Percentiles rank a stretch among this genome's conserved stretches.
These are phyloP conservation scores for Neodontobutis hainanensis DNA, from an alignment of 2,113 vertebrate species.

Conservation along the genomic window DNA sequence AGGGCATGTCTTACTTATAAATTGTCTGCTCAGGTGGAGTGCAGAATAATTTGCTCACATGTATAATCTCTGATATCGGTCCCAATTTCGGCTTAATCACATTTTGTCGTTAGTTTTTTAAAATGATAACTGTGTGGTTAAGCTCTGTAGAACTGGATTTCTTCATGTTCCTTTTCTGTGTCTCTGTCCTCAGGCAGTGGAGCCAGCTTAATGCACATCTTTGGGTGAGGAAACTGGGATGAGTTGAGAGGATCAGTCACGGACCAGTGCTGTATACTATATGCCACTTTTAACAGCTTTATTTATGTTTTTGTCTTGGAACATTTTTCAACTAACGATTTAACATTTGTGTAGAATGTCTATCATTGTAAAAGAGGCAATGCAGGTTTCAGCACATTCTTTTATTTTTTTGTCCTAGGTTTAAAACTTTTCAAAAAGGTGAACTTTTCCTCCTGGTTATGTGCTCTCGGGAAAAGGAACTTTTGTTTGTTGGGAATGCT, in stretches of 20 bases:
- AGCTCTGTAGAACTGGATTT: neutral
- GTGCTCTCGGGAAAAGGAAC: conserved; percentile 80
- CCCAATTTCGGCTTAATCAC: conserved; percentile 5
- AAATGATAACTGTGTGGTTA: neutral
- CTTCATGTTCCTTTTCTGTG: conserved; percentile 21
- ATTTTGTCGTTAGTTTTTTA: conserved; percentile 34
- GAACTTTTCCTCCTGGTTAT: conserved; percentile 63
- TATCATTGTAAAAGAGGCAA: conserved; percentile 83
- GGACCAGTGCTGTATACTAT: conserved; percentile 85
- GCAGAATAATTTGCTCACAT: no score
- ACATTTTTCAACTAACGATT: conserved; percentile 64
- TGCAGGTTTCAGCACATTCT: conserved; percentile 46
- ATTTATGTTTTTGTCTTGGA: conserved; percentile 87
- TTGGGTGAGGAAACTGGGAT: conserved; percentile 52
- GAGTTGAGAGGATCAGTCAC: conserved; percentile 68
- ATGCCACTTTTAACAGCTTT: conserved; percentile 91
- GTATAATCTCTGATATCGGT: neutral
- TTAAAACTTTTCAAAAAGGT: conserved; percentile 33
- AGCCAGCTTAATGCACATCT: conserved; percentile 59
- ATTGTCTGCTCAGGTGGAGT: no score
- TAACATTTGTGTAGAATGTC: conserved; percentile 79
- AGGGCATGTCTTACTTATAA: no score
- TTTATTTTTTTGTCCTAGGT: conserved; percentile 7
- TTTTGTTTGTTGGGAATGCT: conserved; percentile 64
- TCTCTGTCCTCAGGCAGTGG: conserved; percentile 54